Base-by-base conservation (phyloP, 2,113 vertebrate genomes). In the Fregetta grallaria region DNA sequence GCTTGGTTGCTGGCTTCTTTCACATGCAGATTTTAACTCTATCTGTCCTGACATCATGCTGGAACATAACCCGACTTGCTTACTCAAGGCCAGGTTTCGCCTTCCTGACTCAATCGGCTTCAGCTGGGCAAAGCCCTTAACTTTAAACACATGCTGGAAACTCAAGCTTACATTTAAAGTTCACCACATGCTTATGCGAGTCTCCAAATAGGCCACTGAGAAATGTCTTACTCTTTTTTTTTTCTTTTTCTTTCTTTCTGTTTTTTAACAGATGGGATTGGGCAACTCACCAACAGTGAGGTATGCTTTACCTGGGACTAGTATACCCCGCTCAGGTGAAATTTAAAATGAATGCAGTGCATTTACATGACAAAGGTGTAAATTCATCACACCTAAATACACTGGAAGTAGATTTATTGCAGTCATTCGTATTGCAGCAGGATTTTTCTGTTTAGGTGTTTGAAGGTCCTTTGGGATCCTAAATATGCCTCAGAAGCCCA, bases 11-110 rank as follows among this genome's bases (percentile, higher is more conserved):
- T 93, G 87, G 76, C 40, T 78, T n/a, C 38, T 89, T 92, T 72
- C 66, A 34, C n/a, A 72, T 50, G 66, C 86, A 93, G 85, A 84
- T 94, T 96, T 98, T 97, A 98, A 97, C 95, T 86, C 75, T 95
- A 74, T 96, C 85, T 47, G 86, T 96, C 74, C 95, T 97, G 72
- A 88, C 55, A 80, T 88, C 44, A 38, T 9, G 7, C 66, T 91
- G 73, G 59, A 85, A 62, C 47, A 40, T 40, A 93, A 84, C 44
- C 44, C 61, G 79, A 20, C 58, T 89, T 72, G 13, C 83, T 94
- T 72, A 65, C 56, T 90, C 34, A 50, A 81, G 58, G 85, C 42
- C 53, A 62, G 21, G 44, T 78, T 81, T 93, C 26, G 4, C 53
- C 38, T 65, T 87, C 56, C 68, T 84, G 70, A 75, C 72, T 84